A percentile compares a stretch with the other conserved stretches of the same genome.
Conservation (phyloP, 2,797 vertebrate species). For the Pseudochaenichthys georgianus region DNA sequence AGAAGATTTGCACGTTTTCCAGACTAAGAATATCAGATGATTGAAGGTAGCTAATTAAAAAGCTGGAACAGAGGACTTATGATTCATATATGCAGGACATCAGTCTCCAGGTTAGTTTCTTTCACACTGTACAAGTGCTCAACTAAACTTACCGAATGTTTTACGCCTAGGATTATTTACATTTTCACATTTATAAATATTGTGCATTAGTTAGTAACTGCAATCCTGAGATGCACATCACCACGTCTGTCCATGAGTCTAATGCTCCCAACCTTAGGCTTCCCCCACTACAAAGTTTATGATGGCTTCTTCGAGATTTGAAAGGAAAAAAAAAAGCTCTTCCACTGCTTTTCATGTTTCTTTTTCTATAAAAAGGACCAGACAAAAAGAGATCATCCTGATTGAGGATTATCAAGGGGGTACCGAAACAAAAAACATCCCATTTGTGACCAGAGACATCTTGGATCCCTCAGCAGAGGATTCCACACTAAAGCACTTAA, state of each 20-base stretch:
- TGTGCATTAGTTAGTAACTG: constrained; percentile 64
- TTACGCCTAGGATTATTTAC: constrained; percentile 67
- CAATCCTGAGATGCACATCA: constrained; percentile 56
- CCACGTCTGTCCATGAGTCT: constrained; percentile 18
- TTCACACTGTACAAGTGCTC: constrained; percentile 60
- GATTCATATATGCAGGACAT: constrained; percentile 43
- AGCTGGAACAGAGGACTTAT: constrained; percentile 40
- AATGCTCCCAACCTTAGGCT: constrained; percentile 1
- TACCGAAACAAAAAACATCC: constrained; percentile 10
- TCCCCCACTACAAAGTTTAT: constrained; percentile 16
- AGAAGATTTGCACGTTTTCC: background rate
- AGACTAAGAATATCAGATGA: constrained; percentile 8
- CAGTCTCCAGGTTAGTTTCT: constrained; percentile 12
- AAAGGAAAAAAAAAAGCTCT: background rate
- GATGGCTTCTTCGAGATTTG: constrained; percentile 48
- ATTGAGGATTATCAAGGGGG: constrained; percentile 23
- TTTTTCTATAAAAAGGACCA: constrained; percentile 19
- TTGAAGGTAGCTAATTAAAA: constrained; percentile 26
- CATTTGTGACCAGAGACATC: constrained; percentile 28
- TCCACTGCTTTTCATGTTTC: constrained; percentile 26
- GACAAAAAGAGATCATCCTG: constrained; percentile 35
- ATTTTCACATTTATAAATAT: constrained; percentile 73
- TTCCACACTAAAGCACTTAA: constrained; percentile 57
- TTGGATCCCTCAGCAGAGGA: constrained; percentile 31
- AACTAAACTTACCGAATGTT: constrained; percentile 39